Evolutionary conservation across 2,113 vertebrate genomes (phyloP).

Genomic region (Orthochromis malagaraziensis): DNA sequence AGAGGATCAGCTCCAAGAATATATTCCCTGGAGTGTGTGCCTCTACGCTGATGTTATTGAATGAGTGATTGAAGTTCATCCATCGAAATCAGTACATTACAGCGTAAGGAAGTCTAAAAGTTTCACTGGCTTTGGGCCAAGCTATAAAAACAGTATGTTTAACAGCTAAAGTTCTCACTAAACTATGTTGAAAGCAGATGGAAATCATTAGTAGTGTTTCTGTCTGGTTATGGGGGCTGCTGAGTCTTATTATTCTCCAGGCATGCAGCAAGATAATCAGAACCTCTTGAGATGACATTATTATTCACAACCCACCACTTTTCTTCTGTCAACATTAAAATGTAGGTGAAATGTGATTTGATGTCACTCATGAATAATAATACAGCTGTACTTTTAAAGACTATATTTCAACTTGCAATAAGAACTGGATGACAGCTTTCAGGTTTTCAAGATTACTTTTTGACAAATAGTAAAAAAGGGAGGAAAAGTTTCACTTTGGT

Average conservation of each 20-base stretch:
- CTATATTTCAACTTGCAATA: constrained; percentile 9
- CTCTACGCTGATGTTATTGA: not conserved
- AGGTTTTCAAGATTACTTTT: constrained; percentile 36
- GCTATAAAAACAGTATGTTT: not conserved
- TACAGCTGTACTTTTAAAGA: constrained; percentile 13
- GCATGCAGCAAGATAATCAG: constrained; percentile 3
- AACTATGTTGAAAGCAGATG: constrained; percentile 11
- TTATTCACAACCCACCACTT: constrained; percentile 27
- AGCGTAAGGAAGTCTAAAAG: not conserved
- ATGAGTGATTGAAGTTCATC: constrained; percentile 41
- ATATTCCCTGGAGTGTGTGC: not conserved
- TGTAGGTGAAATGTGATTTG: constrained; percentile 19
- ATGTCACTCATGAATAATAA: constrained; percentile 42
- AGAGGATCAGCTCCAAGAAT: constrained; percentile 5
- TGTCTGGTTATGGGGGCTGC: not conserved
- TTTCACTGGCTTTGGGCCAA: not conserved
- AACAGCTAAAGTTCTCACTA: constrained; percentile 10
- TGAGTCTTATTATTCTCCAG: constrained; percentile 1
- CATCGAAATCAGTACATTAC: not conserved
- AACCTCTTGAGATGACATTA: not conserved
- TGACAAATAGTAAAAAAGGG: constrained; percentile 14
- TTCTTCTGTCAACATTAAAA: constrained; percentile 13
- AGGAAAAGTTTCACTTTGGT: not conserved
- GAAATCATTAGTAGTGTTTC: not conserved
- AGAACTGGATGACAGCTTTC: constrained; percentile 7